These are phyloP conservation scores for Nymphalis c-album DNA, from an alignment of 2,888 invertebrate genomes.

Conservation along the genomic window DNA sequence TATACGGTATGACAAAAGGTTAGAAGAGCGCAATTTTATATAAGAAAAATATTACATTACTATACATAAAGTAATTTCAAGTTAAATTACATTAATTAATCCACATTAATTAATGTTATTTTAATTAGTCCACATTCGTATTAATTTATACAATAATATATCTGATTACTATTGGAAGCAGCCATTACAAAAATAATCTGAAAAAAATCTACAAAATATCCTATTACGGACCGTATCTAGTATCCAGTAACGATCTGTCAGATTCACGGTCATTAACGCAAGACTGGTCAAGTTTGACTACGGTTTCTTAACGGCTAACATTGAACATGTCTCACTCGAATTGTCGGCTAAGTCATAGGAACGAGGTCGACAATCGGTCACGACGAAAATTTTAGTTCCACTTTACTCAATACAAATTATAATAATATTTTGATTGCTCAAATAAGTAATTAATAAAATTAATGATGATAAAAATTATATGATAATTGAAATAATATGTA, in stretches of 20 bases:
- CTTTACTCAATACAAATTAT: not conserved
- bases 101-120: too few species aligned
- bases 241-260: slow-evolving; percentile 19
- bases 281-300: slow-evolving; percentile 28
- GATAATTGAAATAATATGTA: too few species aligned
- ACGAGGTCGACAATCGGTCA: slow-evolving; percentile 22
- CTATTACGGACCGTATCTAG: slow-evolving; percentile 1
- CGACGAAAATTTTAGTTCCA: slow-evolving; percentile 8
- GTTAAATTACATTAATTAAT: too few species aligned
- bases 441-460: too few species aligned
- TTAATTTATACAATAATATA: not conserved
- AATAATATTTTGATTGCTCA: not conserved
- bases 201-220: slow-evolving; percentile 10
- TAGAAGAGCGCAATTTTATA: too few species aligned
- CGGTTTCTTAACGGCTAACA: slow-evolving; percentile 22
- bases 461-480: too few species aligned
- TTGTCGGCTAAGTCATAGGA: slow-evolving; percentile 21
- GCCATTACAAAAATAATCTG: not conserved
- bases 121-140: too few species aligned
- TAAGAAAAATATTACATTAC: too few species aligned
- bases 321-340: slow-evolving; percentile 16
- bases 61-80: too few species aligned
- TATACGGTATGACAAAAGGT: too few species aligned
- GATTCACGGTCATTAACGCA: slow-evolving; percentile 27
- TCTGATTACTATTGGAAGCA: not conserved